phyloP scores from a whole-genome alignment of 2,888 invertebrate species.

The Drosophila limbata region DNA sequence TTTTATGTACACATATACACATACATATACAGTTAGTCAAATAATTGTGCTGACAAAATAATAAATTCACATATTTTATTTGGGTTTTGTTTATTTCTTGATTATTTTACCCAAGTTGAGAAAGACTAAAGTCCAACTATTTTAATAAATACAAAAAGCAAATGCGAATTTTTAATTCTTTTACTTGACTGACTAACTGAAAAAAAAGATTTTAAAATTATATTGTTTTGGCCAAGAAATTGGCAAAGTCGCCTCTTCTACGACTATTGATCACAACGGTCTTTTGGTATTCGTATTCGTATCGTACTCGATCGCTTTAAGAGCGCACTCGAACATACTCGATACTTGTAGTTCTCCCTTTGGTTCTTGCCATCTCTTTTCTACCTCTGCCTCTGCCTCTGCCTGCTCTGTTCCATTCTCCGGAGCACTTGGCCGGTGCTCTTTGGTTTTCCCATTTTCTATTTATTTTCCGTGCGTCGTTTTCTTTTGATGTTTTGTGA shows the following conservation, averaged over 20 bases:
- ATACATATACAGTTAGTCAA: background rate
- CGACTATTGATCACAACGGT: constrained; percentile 51
- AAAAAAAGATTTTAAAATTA: background rate
- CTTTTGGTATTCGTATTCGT: constrained; percentile 2
- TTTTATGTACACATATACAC: background rate
- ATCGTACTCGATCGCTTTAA: constrained; percentile 25
- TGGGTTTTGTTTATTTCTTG: no score
- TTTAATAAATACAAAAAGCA: background rate
- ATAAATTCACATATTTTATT: background rate
- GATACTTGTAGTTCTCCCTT: constrained; percentile 5
- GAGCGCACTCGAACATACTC: constrained; percentile 6
- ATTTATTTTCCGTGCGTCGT: constrained; percentile 72
- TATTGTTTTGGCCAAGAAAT: constrained; percentile 4
- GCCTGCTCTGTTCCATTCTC: constrained; percentile 7
- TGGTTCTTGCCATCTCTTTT: constrained; percentile 7
- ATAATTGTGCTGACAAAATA: background rate
- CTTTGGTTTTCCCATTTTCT: constrained; percentile 65
- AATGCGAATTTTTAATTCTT: background rate
- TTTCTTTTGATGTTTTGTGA: constrained; percentile 69
- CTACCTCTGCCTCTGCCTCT: background rate
- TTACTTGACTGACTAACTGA: background rate
- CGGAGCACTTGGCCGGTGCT: constrained; percentile 59
- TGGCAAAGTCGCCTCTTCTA: constrained; percentile 14
- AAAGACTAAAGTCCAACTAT: background rate
- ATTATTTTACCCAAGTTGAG: background rate